These are phyloP conservation scores for Pseudopodoces humilis DNA, from an alignment of 2,113 vertebrate species.

Conservation along the genomic window DNA sequence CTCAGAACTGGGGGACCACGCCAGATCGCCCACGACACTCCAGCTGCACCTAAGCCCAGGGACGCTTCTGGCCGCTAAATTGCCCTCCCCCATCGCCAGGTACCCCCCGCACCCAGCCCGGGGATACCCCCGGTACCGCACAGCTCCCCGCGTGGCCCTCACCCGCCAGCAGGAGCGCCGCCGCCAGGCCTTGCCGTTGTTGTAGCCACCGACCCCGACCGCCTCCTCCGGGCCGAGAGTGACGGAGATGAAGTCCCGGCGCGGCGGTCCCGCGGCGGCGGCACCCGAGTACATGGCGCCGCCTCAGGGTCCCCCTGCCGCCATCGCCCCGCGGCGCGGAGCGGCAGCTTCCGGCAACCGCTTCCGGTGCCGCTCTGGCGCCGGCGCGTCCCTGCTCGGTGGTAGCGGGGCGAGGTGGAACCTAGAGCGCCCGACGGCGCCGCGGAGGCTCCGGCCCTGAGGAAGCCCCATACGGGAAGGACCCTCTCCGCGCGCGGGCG, in stretches of 20 bases:
- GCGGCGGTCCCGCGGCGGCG: conserved; percentile 61
- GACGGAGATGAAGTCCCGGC: conserved; percentile 85
- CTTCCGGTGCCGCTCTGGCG: neutral
- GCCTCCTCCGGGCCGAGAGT: conserved; percentile 74
- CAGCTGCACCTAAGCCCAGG: neutral
- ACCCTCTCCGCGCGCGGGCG: too few relatives aligned
- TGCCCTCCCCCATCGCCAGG: neutral
- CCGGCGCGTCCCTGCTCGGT: neutral
- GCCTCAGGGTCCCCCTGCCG: neutral
- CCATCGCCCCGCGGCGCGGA: neutral
- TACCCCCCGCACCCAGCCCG: neutral
- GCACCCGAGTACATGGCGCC: conserved; percentile 56
- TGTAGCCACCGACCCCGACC: conserved; percentile 63
- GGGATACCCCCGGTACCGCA: too few relatives aligned
- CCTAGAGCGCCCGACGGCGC: fast-evolving
- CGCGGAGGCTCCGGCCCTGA: neutral
- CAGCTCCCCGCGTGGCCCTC: conserved; percentile 34
- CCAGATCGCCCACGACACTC: neutral
- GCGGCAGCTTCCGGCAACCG: neutral
- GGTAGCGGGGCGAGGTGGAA: neutral
- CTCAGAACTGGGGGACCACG: too few relatives aligned
- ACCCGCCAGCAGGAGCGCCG: conserved; percentile 91
- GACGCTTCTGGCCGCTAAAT: neutral
- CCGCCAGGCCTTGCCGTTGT: conserved; percentile 83
- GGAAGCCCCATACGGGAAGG: neutral